phyloP scores from a whole-genome alignment of 2,113 vertebrate genomes.

The Lipophrys pholis region DNA sequence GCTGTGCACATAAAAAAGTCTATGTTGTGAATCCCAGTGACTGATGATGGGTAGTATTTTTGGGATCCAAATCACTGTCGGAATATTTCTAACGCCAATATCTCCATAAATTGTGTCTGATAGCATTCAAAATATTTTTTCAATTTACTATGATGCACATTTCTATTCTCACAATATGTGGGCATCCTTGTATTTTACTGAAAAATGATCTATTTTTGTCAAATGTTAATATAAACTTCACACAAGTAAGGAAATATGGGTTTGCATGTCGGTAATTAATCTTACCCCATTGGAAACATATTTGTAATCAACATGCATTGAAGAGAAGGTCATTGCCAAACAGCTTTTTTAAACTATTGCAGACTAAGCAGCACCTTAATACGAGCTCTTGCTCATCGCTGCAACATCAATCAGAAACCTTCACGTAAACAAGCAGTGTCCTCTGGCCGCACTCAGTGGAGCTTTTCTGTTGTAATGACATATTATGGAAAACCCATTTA shows the following conservation, averaged over 20 bases:
- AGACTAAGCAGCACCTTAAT: neutral
- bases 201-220: neutral
- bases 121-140: neutral
- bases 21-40: neutral
- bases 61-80: neutral
- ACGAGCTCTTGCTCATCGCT: neutral
- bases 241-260: no score
- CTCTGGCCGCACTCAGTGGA: conserved; percentile 15
- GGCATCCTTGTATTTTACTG: neutral
- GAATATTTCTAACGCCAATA: neutral
- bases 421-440: conserved; percentile 9
- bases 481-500: conserved; percentile 1
- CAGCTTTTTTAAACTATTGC: no score
- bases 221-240: no score
- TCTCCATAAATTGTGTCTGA: neutral
- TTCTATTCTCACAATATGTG: no score
- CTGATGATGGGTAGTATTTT: neutral
- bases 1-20: neutral
- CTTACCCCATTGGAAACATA: no score
- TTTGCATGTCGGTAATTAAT: no score
- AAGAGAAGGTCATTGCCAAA: no score
- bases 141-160: no score
- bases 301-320: no score
- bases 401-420: conserved; percentile 9
- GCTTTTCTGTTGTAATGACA: conserved; percentile 13